Evolutionary conservation across 2,797 vertebrate genomes (phyloP), one percentile per base, ranked within the genome.

Genomic region (Syngnathus rostellatus): DNA sequence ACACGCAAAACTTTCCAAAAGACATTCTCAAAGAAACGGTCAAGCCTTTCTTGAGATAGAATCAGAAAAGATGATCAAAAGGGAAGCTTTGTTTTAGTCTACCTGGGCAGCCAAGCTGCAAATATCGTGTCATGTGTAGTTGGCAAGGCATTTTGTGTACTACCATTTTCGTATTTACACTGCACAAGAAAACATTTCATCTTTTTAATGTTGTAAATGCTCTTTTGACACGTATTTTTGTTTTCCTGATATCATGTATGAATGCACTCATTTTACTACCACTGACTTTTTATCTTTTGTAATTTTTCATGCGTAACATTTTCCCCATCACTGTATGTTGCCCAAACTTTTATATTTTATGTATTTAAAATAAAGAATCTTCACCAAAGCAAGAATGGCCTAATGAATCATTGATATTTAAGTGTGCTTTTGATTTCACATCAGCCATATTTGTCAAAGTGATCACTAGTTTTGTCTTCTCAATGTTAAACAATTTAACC

Each of bases 341-440:
- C 64, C 67, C 31, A 43, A 21, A 45, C 64, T 58, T 55, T 57
- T 57, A 66, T 31, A 57, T 45, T 43, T 57, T 54, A 58, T 91
- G 88, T 92, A 89, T 91, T 91, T 92, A 89, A 91, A 93, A 93
- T 93, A 93, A 93, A 92, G 86, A 74, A 82, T 88, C 83, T 87
- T 88, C 82, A 87, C 76, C 74, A 89, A 89, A 88, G 83, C 85
- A 87, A 90, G 80, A 79, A 74, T 85, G 82, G 89, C 85, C 83
- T 90, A 86, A 90, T 79, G 90, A 88, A 92, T 93, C 86, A 83
- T 92, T 91, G 74, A 89, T 90, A 78, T 77, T 86, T 85, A 71
- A 84, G 87, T 79, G 83, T 90, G 81, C 72, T 69, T 72, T 69
- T 78, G 68, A 7, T 62, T 37, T 14, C 23, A 1, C 54, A 14